Base-by-base conservation (phyloP, 2,888 invertebrate genomes). In the Eupeodes luniger region DNA sequence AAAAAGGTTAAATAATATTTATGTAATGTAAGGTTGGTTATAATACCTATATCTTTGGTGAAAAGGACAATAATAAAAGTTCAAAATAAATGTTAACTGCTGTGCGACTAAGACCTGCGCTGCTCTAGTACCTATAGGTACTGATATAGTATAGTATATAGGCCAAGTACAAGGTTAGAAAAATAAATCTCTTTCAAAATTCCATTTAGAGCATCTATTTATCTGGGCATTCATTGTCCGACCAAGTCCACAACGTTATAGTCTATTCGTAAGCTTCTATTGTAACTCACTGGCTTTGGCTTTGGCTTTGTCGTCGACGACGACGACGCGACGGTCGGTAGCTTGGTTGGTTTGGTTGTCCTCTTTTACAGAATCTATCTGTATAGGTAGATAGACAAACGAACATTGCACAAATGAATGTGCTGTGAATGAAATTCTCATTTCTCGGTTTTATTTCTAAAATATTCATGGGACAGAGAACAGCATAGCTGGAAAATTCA, bases 111-210 rank as follows among this genome's bases (percentile, higher is more conserved):
- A 12, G 59, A 59, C 59, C 59, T 59, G 34, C 3, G 12, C 40
- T 40, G 27, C 27, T 27, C 1, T 27, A 27, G 27, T 27, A 27
- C 3, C 27, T 27, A 27, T 27, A 27, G 27, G 3, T 3, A 27
- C 27, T 27, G 27, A 27, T 27, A 40, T 40, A 40, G 6, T 40
- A 7, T 9, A 3, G 40, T 49, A 59, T 34, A 14, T 59, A 59
- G 59, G 59, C 59, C 34, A 59, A 59, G 59, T 14, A 59, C 59
- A 59, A 59, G 59, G 59, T 59, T 59, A 59, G 57, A 12, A 12
- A 12, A 34, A 59, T 59, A 59, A 59, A 34, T 59, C 34, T 59
- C 14, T 34, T 59, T 14, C 14, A 59, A 2, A 59, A 34, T 59
- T 59, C 59, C 14, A 59, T 59, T 59, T 10, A 59, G 34, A 14